Conservation (phyloP, 2,797 vertebrate genomes). For the Serranus cabrilla region DNA sequence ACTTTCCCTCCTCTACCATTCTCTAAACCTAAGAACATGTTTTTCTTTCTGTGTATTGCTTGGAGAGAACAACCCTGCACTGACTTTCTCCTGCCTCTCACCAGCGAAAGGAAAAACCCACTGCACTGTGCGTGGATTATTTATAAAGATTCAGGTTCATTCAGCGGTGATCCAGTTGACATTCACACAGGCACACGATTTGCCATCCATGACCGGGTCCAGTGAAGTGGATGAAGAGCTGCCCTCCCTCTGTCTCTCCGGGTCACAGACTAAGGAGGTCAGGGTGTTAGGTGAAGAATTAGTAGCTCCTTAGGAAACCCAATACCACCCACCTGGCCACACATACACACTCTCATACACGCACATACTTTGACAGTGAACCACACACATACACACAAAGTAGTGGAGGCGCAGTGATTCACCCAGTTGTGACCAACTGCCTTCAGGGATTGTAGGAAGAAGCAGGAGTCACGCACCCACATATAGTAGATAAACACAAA, state of each 20-base stretch:
- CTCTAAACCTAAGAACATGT: neutral
- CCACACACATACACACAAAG: neutral
- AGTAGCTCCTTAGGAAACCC: conserved; percentile 64
- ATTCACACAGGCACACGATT: conserved; percentile 33
- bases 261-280: conserved; percentile 73
- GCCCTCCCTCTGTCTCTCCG: conserved; percentile 37
- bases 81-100: neutral
- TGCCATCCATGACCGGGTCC: conserved; percentile 56
- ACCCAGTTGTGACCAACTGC: conserved; percentile 6
- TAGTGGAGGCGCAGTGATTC: conserved; percentile 26
- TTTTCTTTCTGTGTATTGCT: neutral
- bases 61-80: conserved; percentile 9
- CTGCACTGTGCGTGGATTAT: conserved; percentile 45
- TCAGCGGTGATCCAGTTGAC: conserved; percentile 23
- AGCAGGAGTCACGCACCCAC: neutral
- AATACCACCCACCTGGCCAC: conserved; percentile 62
- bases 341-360: conserved; percentile 26
- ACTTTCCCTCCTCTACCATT: neutral
- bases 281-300: conserved; percentile 69
- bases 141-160: conserved; percentile 53
- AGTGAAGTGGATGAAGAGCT: conserved; percentile 59
- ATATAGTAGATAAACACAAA: neutral
- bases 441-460: neutral
- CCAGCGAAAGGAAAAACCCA: conserved; percentile 38
- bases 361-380: conserved; percentile 14